Base-by-base conservation (phyloP, 2,797 vertebrate species). In the Sebastes cheni region DNA sequence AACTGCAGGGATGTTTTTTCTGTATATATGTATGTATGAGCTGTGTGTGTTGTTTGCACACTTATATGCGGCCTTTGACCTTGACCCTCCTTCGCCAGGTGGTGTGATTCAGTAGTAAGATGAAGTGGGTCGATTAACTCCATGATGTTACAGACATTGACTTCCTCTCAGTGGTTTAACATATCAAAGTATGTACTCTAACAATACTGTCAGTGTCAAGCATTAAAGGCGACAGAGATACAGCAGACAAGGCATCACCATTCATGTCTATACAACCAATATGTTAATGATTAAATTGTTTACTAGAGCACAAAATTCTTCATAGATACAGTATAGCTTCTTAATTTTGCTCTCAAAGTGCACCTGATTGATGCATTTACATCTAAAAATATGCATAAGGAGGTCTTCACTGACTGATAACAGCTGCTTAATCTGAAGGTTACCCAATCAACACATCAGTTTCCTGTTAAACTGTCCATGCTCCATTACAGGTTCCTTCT, bases 1-100 rank as follows among this genome's bases (percentile, higher is more conserved):
- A 80, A 86, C 88, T 65, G 67, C 64, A 73, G 50, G 16, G 65
- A 16, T 85, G 86, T 85, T 89, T 86, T 54, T 84, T 68, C 55
- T 80, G 36, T 36, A 7, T 18, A 32, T 32, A 46, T 18, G 42
- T 46, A 4, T 60, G 34, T 6, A 14, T 54, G 18, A 18, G 10
- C 10, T n/a, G 10, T 58, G 46, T 52, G 27, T 66, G 42, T 77
- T 42, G 39, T 30, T 34, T 29, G 13, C n/a, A 27, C 11, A 58
- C 13, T 20, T n/a, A n/a, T 25, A 18, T 16, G 4, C 14, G n/a
- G 4, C 8, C 46, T 16, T 69, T 42, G 13, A 59, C 11, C 29
- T 69, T 42, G 13, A 59, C 14, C 29, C 13, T 11, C 7, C 1
- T 13, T 16, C 12, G 29, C 22, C 2, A 52, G n/a, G 14, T 8